Conservation (phyloP, 2,888 invertebrate genomes). For the Priocnemis perturbator region DNA sequence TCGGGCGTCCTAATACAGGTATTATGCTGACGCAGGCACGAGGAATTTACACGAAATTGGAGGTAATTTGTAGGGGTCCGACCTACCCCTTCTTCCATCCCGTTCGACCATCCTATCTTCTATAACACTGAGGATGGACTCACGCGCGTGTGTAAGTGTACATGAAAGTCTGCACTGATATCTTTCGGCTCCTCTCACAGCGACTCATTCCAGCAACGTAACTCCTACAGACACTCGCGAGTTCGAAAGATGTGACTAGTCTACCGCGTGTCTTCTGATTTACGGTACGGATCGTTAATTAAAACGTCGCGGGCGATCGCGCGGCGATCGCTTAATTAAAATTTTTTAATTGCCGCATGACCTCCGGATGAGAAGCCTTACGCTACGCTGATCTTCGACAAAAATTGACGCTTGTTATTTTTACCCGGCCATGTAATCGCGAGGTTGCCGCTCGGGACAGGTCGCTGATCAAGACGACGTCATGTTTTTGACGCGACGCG, state of each 20-base stretch:
- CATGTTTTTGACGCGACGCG: too few species aligned
- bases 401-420: conserved; percentile 5
- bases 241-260: neutral
- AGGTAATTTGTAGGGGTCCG: conserved; percentile 69
- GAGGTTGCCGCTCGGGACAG: too few species aligned
- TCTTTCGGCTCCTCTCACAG: conserved; percentile 26
- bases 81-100: conserved; percentile 30
- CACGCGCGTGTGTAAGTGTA: neutral
- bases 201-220: conserved; percentile 28
- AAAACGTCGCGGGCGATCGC: conserved; percentile 39
- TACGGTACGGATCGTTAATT: conserved; percentile 42
- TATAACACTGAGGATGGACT: neutral
- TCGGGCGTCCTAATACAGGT: conserved; percentile 66
- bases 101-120: conserved; percentile 30
- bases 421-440: too few species aligned
- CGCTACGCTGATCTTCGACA: conserved; percentile 12
- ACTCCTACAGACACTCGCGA: neutral
- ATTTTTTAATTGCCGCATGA: conserved; percentile 40
- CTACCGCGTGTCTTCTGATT: conserved; percentile 34
- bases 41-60: conserved; percentile 70
- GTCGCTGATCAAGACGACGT: too few species aligned
- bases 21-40: conserved; percentile 64
- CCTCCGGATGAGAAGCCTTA: conserved; percentile 20
- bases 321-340: conserved; percentile 37
- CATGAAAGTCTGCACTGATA: conserved; percentile 1